A percentile compares a stretch with the other conserved stretches of the same genome.
Conservation (phyloP, 1,140 invertebrate genomes). For the Megalopta genalis region DNA sequence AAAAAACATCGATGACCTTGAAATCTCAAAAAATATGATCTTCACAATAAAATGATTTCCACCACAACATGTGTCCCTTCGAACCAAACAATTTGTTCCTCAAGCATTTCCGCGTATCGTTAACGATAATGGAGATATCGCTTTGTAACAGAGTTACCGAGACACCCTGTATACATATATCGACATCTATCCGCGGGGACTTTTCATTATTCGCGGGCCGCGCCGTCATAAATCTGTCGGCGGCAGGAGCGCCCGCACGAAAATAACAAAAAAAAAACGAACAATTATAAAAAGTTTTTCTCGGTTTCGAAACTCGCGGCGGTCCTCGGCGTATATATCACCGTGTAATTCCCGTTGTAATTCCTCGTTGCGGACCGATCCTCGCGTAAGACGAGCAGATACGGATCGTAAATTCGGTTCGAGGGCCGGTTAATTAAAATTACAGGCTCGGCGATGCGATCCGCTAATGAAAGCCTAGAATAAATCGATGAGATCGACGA, state of each 20-base stretch:
- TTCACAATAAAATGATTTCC: too few species aligned
- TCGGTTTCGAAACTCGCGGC: conserved; percentile 15
- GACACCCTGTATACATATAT: too few species aligned
- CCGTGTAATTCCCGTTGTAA: conserved; percentile 6
- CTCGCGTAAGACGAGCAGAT: not conserved
- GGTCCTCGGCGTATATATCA: conserved; percentile 47
- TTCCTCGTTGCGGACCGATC: too few species aligned
- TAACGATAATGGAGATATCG: too few species aligned
- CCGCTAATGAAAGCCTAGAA: conserved; percentile 52
- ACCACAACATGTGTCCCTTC: too few species aligned
- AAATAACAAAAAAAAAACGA: conserved; percentile 47
- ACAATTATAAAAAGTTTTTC: conserved; percentile 49
- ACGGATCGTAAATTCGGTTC: conserved; percentile 50
- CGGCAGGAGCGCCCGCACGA: not conserved
- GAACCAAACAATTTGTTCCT: too few species aligned
- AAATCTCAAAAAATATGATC: too few species aligned
- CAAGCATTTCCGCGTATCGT: too few species aligned
- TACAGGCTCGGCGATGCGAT: conserved; percentile 42
- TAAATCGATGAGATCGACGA: too few species aligned
- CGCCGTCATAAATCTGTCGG: conserved; percentile 49
- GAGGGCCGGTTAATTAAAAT: conserved; percentile 55
- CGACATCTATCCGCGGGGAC: conserved; percentile 26
- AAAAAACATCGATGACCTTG: too few species aligned
- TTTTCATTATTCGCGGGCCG: conserved; percentile 44
- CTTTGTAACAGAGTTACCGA: too few species aligned